Conservation (phyloP, 2,113 vertebrate species). For the Brachyhypopomus occidentalis region DNA sequence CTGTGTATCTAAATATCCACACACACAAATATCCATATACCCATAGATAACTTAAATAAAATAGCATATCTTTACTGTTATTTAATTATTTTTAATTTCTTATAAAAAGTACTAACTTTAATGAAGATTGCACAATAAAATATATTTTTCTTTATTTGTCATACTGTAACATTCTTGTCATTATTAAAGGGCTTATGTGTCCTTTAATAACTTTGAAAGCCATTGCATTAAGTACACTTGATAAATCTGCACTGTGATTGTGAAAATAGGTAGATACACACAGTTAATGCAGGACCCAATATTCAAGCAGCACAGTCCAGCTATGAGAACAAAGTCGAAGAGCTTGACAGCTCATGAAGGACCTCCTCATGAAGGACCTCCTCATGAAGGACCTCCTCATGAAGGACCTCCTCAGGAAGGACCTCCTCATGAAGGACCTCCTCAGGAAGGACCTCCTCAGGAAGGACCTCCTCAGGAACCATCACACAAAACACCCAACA, state of each 20-base stretch:
- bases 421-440: too few species aligned
- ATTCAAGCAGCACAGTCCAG: slow-evolving; percentile 33
- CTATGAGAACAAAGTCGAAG: neutral
- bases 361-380: neutral
- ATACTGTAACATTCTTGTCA: neutral
- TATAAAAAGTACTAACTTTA: neutral
- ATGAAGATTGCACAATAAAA: neutral
- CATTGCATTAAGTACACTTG: neutral
- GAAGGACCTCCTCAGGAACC: neutral
- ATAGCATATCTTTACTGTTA: neutral
- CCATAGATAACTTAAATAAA: neutral
- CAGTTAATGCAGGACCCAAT: slow-evolving; percentile 8
- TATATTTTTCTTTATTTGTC: neutral
- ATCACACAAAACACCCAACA: slow-evolving; percentile 16
- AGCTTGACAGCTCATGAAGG: neutral
- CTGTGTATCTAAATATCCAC: neutral
- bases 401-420: too few species aligned
- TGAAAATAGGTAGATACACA: neutral
- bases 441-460: too few species aligned
- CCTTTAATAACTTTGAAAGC: neutral
- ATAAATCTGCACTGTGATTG: neutral
- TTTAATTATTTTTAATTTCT: neutral
- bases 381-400: too few species aligned
- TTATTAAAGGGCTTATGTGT: neutral
- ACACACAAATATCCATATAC: too few species aligned